phyloP scores from a whole-genome alignment of 2,888 invertebrate genomes.

The Ophion slaviceki region DNA sequence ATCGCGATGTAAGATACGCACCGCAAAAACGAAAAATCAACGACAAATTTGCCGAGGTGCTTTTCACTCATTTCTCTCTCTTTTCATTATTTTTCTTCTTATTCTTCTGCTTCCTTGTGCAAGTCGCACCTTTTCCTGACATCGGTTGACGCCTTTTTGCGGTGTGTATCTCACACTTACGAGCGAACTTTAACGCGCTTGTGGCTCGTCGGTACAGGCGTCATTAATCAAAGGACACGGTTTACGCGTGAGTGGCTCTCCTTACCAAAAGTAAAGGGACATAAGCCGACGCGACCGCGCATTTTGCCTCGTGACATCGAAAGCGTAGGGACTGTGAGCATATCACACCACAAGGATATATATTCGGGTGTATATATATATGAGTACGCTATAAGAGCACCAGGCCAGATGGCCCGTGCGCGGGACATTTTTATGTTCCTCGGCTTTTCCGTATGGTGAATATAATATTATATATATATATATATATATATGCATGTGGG shows the following conservation, averaged over 20 bases:
- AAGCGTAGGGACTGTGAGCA: conserved; percentile 42
- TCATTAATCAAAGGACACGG: conserved; percentile 72
- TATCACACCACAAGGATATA: conserved; percentile 28
- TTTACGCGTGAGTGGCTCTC: conserved; percentile 71
- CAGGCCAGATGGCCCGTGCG: conserved; percentile 73
- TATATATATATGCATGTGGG: too few relatives aligned
- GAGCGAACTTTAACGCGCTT: conserved; percentile 3
- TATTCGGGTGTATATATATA: background rate
- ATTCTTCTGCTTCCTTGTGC: conserved; percentile 7
- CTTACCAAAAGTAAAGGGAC: conserved; percentile 57
- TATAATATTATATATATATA: background rate
- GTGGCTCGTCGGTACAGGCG: conserved; percentile 17
- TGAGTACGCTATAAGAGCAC: conserved; percentile 23
- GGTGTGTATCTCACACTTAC: conserved; percentile 40
- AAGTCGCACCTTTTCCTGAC: conserved; percentile 49
- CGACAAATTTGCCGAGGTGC: background rate
- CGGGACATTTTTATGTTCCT: conserved; percentile 43
- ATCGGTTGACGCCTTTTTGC: conserved; percentile 47
- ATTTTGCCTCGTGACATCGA: conserved; percentile 58
- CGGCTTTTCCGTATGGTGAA: background rate
- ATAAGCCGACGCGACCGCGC: conserved; percentile 53
- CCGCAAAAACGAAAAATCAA: background rate
- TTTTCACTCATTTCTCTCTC: background rate
- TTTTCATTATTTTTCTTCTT: too few relatives aligned
- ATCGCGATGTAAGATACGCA: background rate